Evolutionary conservation across 1,140 invertebrate species (phyloP), one percentile per base, ranked within the genome.

Genomic region (Rhopalosiphum maidis): DNA sequence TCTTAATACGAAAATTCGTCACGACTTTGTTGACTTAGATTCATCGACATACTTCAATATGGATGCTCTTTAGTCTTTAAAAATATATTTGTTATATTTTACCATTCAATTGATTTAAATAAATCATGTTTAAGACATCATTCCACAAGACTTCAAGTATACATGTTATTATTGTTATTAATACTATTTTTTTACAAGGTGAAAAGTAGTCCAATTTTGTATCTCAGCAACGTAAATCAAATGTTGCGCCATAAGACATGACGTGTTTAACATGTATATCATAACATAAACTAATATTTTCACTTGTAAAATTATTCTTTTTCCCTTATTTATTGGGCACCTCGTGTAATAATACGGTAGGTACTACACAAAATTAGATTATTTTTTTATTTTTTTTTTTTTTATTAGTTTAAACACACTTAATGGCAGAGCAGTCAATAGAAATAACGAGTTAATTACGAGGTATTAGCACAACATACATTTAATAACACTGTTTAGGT

Each of bases 161-260:
- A 48, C 30, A 21, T 46, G 18, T 87, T 25, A 18, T 51, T 88
- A 51, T 85, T 43, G 46, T 88, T 54, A 54, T 88, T 51, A n/a
- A 68, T 77, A 7, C 43, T 21, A 88, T 82, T 68, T 91, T 90
- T 91, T 82, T 91, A 91, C 90, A 83, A 30, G 68, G 77, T 83
- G 46, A 92, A 54, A 51, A 83, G 30, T 92, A 83, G 77, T 92
- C 25, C 77, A 43, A 83, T 92, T 92, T 92, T 4, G n/a, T 92
- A 18, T 15, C 15, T 30, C 22, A 18, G 5, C 23, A 85, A 35
- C 41, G 54, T 68, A 68, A 77, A 91, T 91, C 90, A 35, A 48
- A 91, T 37, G 48, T 91, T 48, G 41, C 30, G 30, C 55, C 55
- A 43, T 77, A 77, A 91, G 21, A 37, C 37, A 30, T 90, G 22